Evolutionary conservation across 2,888 invertebrate genomes (phyloP).

Genomic region (Himalopsyche tibetana): DNA sequence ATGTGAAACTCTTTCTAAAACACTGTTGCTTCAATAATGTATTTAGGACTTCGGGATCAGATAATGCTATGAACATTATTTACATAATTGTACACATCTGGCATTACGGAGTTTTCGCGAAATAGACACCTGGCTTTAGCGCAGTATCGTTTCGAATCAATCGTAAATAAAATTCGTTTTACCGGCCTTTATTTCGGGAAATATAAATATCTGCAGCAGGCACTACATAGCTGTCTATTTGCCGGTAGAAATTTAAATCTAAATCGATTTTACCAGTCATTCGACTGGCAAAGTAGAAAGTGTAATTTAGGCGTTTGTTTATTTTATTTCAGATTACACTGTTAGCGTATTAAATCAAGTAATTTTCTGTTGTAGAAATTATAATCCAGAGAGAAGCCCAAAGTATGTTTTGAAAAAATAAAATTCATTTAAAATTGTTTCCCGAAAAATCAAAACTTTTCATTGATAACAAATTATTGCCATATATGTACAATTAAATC

Average conservation of each 20-base stretch:
- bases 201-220: background rate
- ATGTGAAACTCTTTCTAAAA: no score
- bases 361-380: no score
- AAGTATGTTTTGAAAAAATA: no score
- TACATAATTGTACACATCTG: no score
- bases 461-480: no score
- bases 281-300: background rate
- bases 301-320: background rate
- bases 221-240: background rate
- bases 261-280: slow-evolving; percentile 35
- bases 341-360: background rate
- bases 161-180: slow-evolving; percentile 37
- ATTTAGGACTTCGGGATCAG: no score
- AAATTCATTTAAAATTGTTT: no score
- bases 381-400: no score
- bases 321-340: background rate
- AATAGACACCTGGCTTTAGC: background rate
- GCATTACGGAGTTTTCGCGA: background rate
- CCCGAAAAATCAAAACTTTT: no score
- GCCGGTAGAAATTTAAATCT: background rate
- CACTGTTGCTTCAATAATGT: no score
- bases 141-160: slow-evolving; percentile 2
- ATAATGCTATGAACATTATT: no score
- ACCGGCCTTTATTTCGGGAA: background rate
- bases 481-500: no score